A percentile compares a stretch with the other conserved stretches of the same genome.
These are phyloP conservation scores for Zele albiditarsus DNA, from an alignment of 2,888 invertebrate species.

Conservation along the genomic window DNA sequence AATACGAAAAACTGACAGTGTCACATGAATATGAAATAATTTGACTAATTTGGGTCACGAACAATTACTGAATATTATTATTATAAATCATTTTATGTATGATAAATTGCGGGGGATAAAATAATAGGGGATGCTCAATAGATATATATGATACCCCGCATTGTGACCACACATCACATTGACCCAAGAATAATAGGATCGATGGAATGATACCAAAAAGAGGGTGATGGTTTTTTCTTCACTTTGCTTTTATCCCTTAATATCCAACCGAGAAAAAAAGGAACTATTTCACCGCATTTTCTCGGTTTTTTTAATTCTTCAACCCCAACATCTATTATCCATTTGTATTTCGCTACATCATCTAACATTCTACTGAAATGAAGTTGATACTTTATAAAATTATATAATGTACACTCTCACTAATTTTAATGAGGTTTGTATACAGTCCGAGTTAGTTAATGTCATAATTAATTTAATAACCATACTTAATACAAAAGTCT, in stretches of 20 bases:
- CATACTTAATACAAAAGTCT: neutral
- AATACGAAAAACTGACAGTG: too few species aligned
- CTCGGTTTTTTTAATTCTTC: neutral
- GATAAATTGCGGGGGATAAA: neutral
- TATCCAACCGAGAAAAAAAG: neutral
- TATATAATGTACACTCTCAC: neutral
- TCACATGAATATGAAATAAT: too few species aligned
- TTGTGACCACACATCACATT: neutral
- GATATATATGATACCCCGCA: neutral
- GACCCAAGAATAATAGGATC: neutral
- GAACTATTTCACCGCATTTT: neutral
- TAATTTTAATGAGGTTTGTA: neutral
- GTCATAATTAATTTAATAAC: neutral
- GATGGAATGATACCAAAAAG: neutral
- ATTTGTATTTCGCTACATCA: neutral
- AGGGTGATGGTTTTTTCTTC: neutral
- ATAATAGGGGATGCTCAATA: neutral
- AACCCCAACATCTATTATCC: too few species aligned
- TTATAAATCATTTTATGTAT: neutral
- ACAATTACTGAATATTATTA: neutral
- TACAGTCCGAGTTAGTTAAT: neutral
- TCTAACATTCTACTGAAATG: neutral
- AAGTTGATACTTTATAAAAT: constrained; percentile 1
- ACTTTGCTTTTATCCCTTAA: neutral
- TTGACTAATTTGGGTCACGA: neutral